phyloP scores from a whole-genome alignment of 2,888 invertebrate genomes.

The Callyntrura sp. region DNA sequence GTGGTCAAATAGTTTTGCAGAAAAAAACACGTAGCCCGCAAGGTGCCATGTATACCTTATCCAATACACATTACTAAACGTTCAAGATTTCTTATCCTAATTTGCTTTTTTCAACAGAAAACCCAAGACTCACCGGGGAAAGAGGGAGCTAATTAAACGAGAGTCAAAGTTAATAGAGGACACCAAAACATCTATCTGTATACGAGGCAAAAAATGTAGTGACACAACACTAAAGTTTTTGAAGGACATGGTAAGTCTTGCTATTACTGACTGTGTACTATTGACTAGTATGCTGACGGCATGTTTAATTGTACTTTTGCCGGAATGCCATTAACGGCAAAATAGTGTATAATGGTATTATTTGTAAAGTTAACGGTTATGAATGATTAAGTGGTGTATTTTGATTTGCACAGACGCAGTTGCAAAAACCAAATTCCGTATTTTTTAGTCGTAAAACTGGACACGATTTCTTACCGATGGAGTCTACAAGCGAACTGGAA shows the following conservation, averaged over 20 bases:
- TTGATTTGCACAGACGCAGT: slow-evolving; percentile 88
- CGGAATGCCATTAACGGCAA: no score
- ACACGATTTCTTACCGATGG: slow-evolving; percentile 97
- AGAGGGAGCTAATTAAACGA: slow-evolving; percentile 91
- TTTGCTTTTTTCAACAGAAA: slow-evolving; percentile 89
- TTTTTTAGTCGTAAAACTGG: slow-evolving; percentile 89
- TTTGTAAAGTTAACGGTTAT: no score
- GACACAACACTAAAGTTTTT: slow-evolving; percentile 90
- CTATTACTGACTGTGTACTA: no score
- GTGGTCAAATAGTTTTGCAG: no score
- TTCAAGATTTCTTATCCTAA: no score
- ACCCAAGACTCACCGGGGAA: slow-evolving; percentile 95
- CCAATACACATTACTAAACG: no score
- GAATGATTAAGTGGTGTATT: no score
- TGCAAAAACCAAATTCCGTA: slow-evolving; percentile 94
- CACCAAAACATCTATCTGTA: slow-evolving; percentile 92
- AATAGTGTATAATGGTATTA: no score
- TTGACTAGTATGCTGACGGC: no score
- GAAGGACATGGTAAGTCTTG: slow-evolving; percentile 93
- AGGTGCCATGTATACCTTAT: no score
- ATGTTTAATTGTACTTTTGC: slow-evolving; percentile 2
- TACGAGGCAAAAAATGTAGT: slow-evolving; percentile 93
- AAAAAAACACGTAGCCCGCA: no score
- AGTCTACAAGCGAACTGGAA: slow-evolving; percentile 94
- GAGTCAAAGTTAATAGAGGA: slow-evolving; percentile 96